Conservation (phyloP, 2,888 invertebrate genomes). For the Coleophora deauratella region DNA sequence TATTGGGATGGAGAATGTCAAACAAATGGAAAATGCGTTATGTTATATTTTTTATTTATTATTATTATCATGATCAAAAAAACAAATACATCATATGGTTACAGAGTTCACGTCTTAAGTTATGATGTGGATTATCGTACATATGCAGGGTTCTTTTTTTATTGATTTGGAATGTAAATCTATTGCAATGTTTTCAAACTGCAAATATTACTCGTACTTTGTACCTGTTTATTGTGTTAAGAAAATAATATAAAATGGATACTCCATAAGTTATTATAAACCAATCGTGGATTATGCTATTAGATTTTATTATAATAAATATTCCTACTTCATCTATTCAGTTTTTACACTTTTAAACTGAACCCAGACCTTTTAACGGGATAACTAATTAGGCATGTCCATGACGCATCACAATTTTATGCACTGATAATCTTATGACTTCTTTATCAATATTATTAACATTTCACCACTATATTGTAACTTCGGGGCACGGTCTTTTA, state of each 20-base stretch:
- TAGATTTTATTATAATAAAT: slow-evolving; percentile 54
- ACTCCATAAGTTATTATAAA: slow-evolving; percentile 42
- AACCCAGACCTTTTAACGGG: slow-evolving; percentile 42
- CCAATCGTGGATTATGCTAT: slow-evolving; percentile 42
- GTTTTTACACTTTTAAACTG: slow-evolving; percentile 36
- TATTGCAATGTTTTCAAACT: not conserved
- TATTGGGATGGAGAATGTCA: too few relatives aligned
- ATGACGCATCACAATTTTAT: slow-evolving; percentile 35
- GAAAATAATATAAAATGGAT: slow-evolving; percentile 2
- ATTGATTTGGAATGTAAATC: slow-evolving; percentile 54
- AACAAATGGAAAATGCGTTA: not conserved
- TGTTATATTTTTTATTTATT: slow-evolving; percentile 51
- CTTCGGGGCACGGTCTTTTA: slow-evolving; percentile 61
- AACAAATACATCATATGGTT: slow-evolving; percentile 49
- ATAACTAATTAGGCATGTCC: slow-evolving; percentile 33
- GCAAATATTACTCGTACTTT: not conserved
- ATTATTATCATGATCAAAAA: slow-evolving; percentile 45
- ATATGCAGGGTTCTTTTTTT: too few relatives aligned
- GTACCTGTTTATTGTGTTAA: too few relatives aligned
- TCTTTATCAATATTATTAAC: slow-evolving; percentile 6
- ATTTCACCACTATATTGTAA: slow-evolving; percentile 45
- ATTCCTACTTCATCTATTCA: slow-evolving; percentile 45
- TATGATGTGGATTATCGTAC: too few relatives aligned
- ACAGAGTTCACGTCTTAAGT: slow-evolving; percentile 32
- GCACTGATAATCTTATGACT: slow-evolving; percentile 18